Base-by-base conservation (phyloP, 1,140 invertebrate species). In the Meteorus sp. region DNA sequence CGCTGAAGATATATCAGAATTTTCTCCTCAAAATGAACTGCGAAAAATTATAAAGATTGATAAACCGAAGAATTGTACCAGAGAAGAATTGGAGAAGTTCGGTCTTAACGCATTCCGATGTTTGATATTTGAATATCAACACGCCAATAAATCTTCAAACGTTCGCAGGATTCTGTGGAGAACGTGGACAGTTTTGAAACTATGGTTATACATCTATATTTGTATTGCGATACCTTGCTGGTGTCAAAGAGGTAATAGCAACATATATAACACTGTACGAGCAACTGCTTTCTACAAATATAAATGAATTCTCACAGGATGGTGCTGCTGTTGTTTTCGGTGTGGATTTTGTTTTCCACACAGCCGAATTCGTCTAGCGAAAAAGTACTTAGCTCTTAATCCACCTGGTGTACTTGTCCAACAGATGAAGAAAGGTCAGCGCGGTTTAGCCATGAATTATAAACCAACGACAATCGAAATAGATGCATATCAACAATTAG, bases 281-380 rank as follows among this genome's bases (percentile, higher is more conserved):
- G 11, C 19, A 9, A 44, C 45, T 7, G 27, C 9, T 9, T 29
- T 29, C 27, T 5, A 29, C 4, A 29, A 29, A 29, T 29, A 9
- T 53, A 13, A 35, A 56, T 39, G 20, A 62, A 56, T 47, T 33
- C 11, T 41, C 61, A 23, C 35, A 76, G 74, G 75, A 11, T 76
- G 75, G 75, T 76, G 74, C 33, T 77, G 74, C 20, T 77, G 74
- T 4, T 77, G 74, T 56, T 73, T 67, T 47, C 65, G 68, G 23
- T 76, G 69, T 51, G 60, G 65, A 47, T 54, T 74, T 25, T 77
- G 71, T 44, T 75, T 71, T 60, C 74, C 74, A 0, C 43, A 37
- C 8, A 61, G 65, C 50, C 66, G 66, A 45, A 75, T 76, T 33
- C n/a, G 31, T 22, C 19, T 39, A 7, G 62, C 70, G 8, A 75